Conservation (phyloP, 2,113 vertebrate species). For the Genyomyrus donnyi region DNA sequence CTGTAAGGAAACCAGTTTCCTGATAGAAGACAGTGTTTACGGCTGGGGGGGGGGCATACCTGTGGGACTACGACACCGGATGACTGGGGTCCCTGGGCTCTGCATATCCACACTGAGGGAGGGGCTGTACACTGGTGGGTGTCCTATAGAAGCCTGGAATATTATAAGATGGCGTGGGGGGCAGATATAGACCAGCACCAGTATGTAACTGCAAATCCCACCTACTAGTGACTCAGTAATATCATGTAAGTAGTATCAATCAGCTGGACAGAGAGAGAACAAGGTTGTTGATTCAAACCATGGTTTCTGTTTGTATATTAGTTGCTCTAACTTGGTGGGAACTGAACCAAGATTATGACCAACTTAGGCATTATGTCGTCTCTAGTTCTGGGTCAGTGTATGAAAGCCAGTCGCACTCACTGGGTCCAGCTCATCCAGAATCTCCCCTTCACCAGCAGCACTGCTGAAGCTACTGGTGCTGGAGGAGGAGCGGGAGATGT, state of each 20-base stretch:
- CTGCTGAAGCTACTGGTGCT: constrained; percentile 85
- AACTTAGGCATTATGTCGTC: neutral
- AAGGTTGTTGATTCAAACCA: neutral
- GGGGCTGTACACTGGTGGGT: constrained; percentile 70
- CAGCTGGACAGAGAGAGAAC: neutral
- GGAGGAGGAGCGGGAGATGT: constrained; percentile 86
- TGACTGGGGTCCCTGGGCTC: constrained; percentile 66
- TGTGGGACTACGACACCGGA: constrained; percentile 82
- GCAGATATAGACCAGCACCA: neutral
- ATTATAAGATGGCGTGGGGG: constrained; percentile 50
- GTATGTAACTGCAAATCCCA: neutral
- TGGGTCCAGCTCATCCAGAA: constrained; percentile 73
- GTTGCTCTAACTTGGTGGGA: neutral
- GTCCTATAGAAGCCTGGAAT: constrained; percentile 67
- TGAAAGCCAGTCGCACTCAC: constrained; percentile 51
- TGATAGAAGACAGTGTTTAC: neutral
- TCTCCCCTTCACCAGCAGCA: constrained; percentile 76
- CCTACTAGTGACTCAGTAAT: neutral
- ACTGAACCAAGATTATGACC: neutral
- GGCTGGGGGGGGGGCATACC: constrained; percentile 45
- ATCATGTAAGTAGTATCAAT: neutral
- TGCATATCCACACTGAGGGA: constrained; percentile 62
- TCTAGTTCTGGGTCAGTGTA: neutral
- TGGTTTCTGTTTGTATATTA: neutral
- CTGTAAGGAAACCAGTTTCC: neutral